Base-by-base conservation (phyloP, 2,888 invertebrate genomes). In the Agrotis segetum region DNA sequence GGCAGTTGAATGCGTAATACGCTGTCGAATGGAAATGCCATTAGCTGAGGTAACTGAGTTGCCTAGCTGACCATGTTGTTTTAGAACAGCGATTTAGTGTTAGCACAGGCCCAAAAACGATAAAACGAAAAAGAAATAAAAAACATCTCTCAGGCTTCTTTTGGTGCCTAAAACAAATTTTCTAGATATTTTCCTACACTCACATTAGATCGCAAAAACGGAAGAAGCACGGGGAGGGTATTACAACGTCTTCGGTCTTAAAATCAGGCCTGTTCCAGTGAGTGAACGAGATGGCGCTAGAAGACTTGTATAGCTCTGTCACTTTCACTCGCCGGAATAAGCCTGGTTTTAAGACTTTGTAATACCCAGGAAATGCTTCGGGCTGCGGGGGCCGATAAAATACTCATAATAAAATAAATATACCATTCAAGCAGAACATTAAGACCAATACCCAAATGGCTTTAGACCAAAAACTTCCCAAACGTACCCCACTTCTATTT, bases 381-480 rank as follows among this genome's bases (percentile, higher is more conserved):
- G 34, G 34, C 34, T 34, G 34, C 34, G 7, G 34, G n/a, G n/a
- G n/a, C n/a, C n/a, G n/a, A n/a, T n/a, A 29, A 2, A 24, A 24
- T 34, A 34, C 34, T 34, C 34, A 34, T 34, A 34, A 34, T 34
- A 34, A 40, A 40, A 40, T 40, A 40, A 40, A 40, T 21, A 29
- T 47, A 58, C 3, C 34, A 24, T 14, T 17, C 24, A 64, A 64
- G 29, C 58, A 19, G 40, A 24, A 34, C 17, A 3, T 9, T 11
- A 40, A 65, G 14, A 13, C 24, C 14, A 19, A 40, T 49, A 55
- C 19, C 53, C 47, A 34, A 55, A 49, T 49, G 53, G 49, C 40
- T 60, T 49, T 29, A 60, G 55, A 16, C n/a, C 21, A 55, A 46
- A 59, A 61, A 66, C 49, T 71, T 58, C 34, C 52, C 47, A 65